A percentile compares a stretch with the other conserved stretches of the same genome.
phyloP scores from a whole-genome alignment of 2,888 invertebrate species.

The Cephus pygmeus region DNA sequence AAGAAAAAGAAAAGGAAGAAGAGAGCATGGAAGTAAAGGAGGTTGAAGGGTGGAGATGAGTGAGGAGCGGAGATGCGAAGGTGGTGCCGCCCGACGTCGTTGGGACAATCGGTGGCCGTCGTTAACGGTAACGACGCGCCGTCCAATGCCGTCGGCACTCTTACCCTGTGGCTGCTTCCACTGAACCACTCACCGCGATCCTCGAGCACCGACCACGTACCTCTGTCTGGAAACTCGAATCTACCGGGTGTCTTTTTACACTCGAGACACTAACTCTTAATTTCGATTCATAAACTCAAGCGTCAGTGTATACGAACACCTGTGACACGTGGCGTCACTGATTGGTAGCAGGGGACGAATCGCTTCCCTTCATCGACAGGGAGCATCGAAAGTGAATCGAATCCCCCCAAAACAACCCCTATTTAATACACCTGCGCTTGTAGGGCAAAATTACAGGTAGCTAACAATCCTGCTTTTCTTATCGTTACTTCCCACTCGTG shows the following conservation, averaged over 20 bases:
- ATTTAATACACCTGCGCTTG: neutral
- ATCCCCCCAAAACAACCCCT: neutral
- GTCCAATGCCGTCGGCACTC: slow-evolving; percentile 50
- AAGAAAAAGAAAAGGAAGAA: neutral
- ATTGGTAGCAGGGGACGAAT: neutral
- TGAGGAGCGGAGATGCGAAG: neutral
- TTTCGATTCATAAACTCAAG: neutral
- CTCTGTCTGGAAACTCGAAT: slow-evolving; percentile 21
- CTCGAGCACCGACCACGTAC: slow-evolving; percentile 16
- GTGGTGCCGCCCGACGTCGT: slow-evolving; percentile 40
- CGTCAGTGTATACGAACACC: neutral
- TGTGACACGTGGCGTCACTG: neutral
- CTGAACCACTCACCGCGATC: slow-evolving; percentile 20
- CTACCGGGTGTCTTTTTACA: slow-evolving; percentile 23
- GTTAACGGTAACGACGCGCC: slow-evolving; percentile 59
- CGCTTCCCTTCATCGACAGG: neutral
- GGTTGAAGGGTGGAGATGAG: neutral
- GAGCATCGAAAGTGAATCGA: neutral
- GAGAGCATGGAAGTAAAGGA: neutral
- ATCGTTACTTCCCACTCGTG: neutral
- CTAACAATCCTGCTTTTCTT: neutral
- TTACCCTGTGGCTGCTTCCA: slow-evolving; percentile 19
- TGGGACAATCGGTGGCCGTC: slow-evolving; percentile 59
- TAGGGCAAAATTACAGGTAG: neutral
- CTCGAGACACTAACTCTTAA: neutral